Base-by-base conservation (phyloP, 2,888 invertebrate genomes). In the Autographa gamma region DNA sequence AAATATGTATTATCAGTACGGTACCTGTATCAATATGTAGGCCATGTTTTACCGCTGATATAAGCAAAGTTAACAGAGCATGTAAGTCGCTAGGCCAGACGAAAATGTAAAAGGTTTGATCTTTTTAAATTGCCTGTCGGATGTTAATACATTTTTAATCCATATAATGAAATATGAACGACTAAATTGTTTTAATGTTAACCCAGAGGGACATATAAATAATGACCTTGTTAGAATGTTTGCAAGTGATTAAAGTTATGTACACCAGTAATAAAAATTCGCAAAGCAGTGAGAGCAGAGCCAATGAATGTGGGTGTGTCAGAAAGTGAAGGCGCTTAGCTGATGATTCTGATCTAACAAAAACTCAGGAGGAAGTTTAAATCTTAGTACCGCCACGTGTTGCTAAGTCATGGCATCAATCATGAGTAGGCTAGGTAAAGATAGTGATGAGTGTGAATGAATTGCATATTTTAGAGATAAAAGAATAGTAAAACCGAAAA, bases 11-110 rank as follows among this genome's bases (percentile, higher is more conserved):
- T 67, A 76, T 72, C 69, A 32, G 56, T 66, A 32, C 63, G 38
- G 70, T 58, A 76, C 65, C 68, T 68, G 61, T 68, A 59, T 34
- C 62, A 31, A 59, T 65, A 79, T 69, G 54, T 74, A 79, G 82
- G 76, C 63, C 79, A 81, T 67, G 60, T 58, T 73, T 61, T 16
- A 63, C 48, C 62, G 34, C 59, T 71, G 54, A 60, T 62, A 70
- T 60, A 41, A 32, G 38, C 25, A 56, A 71, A 79, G 9, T 62
- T 64, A 64, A 75, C 71, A 25, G 71, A 62, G 32, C 59, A 62
- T 43, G 34, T 60, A 65, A 66, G 74, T 77, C 79, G 75, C 76
- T 78, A 48, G 14, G 63, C 63, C 63, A 66, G 43, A 60, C 19
- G 48, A 41, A 56, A 56, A 63, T 64, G 19, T 54, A 9, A 18